phyloP scores from a whole-genome alignment of 2,888 invertebrate species.

The Thysanoteuthis rhombus region DNA sequence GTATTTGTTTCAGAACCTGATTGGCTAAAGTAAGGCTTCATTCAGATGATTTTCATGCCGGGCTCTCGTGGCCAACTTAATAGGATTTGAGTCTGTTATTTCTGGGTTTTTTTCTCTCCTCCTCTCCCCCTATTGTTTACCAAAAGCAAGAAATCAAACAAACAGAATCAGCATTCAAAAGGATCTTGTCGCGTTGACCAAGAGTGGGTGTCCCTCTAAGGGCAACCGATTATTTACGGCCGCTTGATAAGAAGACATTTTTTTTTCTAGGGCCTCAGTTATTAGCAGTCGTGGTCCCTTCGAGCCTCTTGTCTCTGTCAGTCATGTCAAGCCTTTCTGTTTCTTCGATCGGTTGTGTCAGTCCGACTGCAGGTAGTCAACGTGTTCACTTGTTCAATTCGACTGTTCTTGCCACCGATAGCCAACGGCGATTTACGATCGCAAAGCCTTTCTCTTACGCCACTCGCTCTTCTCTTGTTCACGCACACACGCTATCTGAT shows the following conservation, averaged over 20 bases:
- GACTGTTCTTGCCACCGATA: neutral
- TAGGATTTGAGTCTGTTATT: neutral
- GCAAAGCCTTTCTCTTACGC: neutral
- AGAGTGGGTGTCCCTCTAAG: neutral
- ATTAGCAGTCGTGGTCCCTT: neutral
- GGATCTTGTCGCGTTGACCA: neutral
- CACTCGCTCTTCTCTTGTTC: neutral
- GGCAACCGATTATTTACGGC: neutral
- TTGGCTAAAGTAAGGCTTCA: neutral
- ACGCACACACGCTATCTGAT: neutral
- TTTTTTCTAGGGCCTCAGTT: neutral
- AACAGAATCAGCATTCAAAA: neutral
- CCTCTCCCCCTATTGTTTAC: neutral
- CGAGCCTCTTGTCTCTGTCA: neutral
- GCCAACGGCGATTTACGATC: neutral
- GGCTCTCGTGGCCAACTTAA: neutral
- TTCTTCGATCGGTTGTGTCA: neutral
- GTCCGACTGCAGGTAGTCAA: neutral
- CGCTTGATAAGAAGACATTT: neutral
- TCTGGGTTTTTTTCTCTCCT: neutral
- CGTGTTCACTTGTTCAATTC: neutral
- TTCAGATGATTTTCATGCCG: neutral
- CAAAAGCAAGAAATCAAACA: neutral
- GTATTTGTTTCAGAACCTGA: neutral
- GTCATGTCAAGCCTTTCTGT: too few species aligned